A percentile compares a stretch with the other conserved stretches of the same genome.
phyloP scores from a whole-genome alignment of 2,888 invertebrate species.

The Pristionchus exspectatus region DNA sequence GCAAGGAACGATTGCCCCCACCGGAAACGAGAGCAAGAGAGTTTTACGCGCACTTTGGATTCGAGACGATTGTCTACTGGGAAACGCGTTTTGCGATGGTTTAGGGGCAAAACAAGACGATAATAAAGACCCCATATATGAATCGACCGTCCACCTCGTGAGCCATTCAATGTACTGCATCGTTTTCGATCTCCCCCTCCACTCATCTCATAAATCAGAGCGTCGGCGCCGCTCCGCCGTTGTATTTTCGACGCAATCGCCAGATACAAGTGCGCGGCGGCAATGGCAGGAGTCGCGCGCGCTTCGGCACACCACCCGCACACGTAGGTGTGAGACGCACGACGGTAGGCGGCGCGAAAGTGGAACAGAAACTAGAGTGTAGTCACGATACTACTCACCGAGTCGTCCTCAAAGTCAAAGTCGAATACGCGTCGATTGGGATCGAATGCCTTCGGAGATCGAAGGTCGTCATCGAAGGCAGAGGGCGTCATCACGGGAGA shows the following conservation, averaged over 20 bases:
- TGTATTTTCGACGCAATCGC: conserved; percentile 21
- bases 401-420: conserved; percentile 40
- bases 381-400: conserved; percentile 8
- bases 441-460: conserved; percentile 22
- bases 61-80: neutral
- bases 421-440: conserved; percentile 16
- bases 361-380: neutral
- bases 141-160: conserved; percentile 11
- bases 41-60: neutral
- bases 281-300: conserved; percentile 10
- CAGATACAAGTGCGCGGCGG: neutral
- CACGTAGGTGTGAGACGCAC: neutral
- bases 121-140: neutral
- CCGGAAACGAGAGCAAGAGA: neutral
- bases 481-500: conserved; percentile 37
- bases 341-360: neutral
- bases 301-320: neutral
- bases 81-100: neutral
- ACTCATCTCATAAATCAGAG: neutral
- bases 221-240: neutral
- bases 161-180: neutral
- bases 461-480: conserved; percentile 27
- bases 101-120: neutral
- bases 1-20: neutral
- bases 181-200: neutral